These are phyloP conservation scores for Bombus confusus DNA, from an alignment of 1,140 invertebrate genomes.

Conservation along the genomic window DNA sequence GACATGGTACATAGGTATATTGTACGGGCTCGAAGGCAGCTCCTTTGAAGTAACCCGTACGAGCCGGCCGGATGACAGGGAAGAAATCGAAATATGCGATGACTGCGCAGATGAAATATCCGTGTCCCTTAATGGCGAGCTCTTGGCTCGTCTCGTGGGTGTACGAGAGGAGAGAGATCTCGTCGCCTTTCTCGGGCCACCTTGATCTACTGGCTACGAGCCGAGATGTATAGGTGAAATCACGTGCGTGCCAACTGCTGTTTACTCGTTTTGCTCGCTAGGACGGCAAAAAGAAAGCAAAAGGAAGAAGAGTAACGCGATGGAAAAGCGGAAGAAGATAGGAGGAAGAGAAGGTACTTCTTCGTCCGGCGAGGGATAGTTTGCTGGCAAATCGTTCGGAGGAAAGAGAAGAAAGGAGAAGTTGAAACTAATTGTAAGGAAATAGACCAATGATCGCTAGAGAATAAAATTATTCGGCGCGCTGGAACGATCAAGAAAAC, in stretches of 20 bases:
- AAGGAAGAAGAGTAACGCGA: neutral
- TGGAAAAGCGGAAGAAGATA: neutral
- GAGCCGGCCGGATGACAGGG: constrained; percentile 73
- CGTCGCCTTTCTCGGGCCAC: constrained; percentile 54
- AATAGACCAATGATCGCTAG: too few species aligned
- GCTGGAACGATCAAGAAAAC: neutral
- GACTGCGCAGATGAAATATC: constrained; percentile 80
- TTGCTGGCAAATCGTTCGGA: neutral
- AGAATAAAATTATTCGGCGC: neutral
- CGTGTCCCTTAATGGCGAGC: constrained; percentile 74
- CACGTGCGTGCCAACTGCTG: constrained; percentile 5
- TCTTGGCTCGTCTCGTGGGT: constrained; percentile 58
- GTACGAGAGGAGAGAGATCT: constrained; percentile 46
- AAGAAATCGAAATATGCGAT: constrained; percentile 79
- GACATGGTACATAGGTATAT: constrained; percentile 61
- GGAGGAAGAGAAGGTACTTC: neutral
- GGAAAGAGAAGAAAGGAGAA: neutral
- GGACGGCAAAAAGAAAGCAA: neutral
- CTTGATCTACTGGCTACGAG: constrained; percentile 19
- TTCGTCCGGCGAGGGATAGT: neutral
- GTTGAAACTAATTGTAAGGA: too few species aligned
- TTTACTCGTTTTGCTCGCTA: constrained; percentile 27
- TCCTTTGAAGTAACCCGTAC: constrained; percentile 72
- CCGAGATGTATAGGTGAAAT: constrained; percentile 38
- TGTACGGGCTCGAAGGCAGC: constrained; percentile 53